Conservation (phyloP, 2,113 vertebrate genomes). For the Phaethornis superciliosus region DNA sequence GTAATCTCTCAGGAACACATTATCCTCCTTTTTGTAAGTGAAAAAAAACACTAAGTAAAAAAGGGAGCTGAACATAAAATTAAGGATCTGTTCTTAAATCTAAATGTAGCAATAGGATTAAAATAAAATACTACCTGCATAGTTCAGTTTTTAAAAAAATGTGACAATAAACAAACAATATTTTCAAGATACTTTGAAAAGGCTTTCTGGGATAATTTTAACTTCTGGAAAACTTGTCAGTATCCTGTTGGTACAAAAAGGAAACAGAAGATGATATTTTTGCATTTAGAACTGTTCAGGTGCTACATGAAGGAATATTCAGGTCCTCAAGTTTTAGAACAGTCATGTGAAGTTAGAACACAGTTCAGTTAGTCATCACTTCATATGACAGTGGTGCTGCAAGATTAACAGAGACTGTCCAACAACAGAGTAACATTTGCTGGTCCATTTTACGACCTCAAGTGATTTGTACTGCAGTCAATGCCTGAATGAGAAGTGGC, state of each 20-base stretch:
- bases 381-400: not conserved
- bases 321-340: not conserved
- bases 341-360: not conserved
- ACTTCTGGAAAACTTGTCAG: not conserved
- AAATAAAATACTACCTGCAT: not conserved
- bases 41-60: not conserved
- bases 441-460: not conserved
- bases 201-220: not conserved
- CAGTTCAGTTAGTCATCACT: not conserved
- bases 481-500: not conserved
- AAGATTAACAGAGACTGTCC: not conserved
- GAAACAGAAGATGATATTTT: not conserved
- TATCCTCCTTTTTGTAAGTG: fast-evolving
- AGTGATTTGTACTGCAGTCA: not conserved
- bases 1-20: not conserved
- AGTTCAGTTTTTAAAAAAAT: not conserved
- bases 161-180: not conserved
- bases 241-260: not conserved
- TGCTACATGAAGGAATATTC: not conserved
- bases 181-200: not conserved
- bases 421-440: not conserved
- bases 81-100: not conserved
- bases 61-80: not conserved
- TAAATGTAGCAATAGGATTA: not conserved
- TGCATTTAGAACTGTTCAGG: not conserved